phyloP scores from a whole-genome alignment of 2,113 vertebrate species.

The Xiphias gladius region DNA sequence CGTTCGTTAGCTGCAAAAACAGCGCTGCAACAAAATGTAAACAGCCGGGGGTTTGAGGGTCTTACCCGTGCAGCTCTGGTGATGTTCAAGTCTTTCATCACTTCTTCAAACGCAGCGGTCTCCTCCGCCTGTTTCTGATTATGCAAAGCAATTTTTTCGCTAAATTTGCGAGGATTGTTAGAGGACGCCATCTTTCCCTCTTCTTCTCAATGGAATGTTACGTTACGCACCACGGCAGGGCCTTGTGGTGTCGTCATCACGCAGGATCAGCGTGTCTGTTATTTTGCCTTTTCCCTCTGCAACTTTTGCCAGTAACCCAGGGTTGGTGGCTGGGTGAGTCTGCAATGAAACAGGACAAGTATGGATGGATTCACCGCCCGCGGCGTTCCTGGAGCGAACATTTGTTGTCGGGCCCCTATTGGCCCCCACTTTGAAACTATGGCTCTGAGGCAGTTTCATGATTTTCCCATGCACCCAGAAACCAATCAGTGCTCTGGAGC shows the following conservation, averaged over 20 bases:
- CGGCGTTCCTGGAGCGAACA: too few relatives aligned
- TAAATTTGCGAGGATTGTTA: conserved; percentile 99
- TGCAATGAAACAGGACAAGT: background rate
- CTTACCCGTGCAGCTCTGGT: conserved; percentile 95
- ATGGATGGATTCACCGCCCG: too few relatives aligned
- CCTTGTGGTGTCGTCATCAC: conserved; percentile 79
- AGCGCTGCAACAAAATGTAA: conserved; percentile 54
- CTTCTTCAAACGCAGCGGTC: conserved; percentile 95
- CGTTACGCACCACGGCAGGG: conserved; percentile 80
- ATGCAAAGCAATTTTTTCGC: conserved; percentile 97
- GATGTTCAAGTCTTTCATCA: conserved; percentile 96
- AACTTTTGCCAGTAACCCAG: background rate
- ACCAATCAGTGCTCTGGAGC: too few relatives aligned
- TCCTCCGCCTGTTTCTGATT: conserved; percentile 97
- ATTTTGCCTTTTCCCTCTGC: background rate
- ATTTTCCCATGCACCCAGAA: too few relatives aligned
- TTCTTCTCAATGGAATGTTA: conserved; percentile 88
- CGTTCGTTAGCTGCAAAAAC: conserved; percentile 65
- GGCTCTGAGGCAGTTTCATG: too few relatives aligned
- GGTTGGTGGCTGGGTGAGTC: background rate
- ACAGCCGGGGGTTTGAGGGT: conserved; percentile 28
- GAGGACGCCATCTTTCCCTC: conserved; percentile 97
- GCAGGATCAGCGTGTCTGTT: conserved; percentile 48
- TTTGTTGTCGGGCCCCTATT: too few relatives aligned
- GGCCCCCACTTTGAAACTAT: too few relatives aligned